Evolutionary conservation across 2,888 invertebrate genomes (phyloP), one percentile per base, ranked within the genome.

Genomic region (Cerceris rybyensis): DNA sequence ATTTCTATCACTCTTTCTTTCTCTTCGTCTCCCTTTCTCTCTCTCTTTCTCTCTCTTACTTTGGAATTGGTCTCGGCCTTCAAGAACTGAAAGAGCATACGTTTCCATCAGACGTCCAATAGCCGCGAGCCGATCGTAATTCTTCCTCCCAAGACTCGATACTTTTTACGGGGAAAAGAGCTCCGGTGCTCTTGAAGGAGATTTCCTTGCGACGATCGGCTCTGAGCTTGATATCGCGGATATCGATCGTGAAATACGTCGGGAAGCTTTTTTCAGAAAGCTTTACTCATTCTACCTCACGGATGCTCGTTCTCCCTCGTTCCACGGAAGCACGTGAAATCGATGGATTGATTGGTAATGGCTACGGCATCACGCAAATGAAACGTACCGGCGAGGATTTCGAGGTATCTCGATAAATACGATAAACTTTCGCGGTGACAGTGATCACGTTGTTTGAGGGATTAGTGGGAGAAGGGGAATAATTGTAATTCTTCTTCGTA

Each of bases 71-170:
- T 57, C 17, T n/a, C 17, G 13, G 54, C 46, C 63, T 64, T 68
- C 63, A 67, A 67, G 28, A 13, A 60, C 50, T 16, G 43, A n/a
- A 46, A 68, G 58, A 60, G 55, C 70, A 60, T 80, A 78, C 72
- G 63, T 80, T 81, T 81, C 80, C 55, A 84, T 82, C 81, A 77
- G 71, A 81, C 75, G 75, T 84, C 75, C 74, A 82, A 83, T 84
- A 82, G 81, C 82, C 82, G 81, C 78, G 65, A 81, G 82, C 70
- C 75, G 75, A 79, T 79, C 83, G 80, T 85, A 81, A 82, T 77
- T 83, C 81, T 86, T 81, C 69, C 71, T 28, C 55, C 28, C 13
- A 63, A 17, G 46, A 59, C 74, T 75, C 75, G 66, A 70, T 70
- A 74, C 66, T 61, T 59, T 70, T 70, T 55, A 8, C 55, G 46